Percentiles rank a stretch among this genome's conserved stretches.
These are phyloP conservation scores for Enteromius argenteus DNA, from an alignment of 2,797 vertebrate species.

Conservation along the genomic window DNA sequence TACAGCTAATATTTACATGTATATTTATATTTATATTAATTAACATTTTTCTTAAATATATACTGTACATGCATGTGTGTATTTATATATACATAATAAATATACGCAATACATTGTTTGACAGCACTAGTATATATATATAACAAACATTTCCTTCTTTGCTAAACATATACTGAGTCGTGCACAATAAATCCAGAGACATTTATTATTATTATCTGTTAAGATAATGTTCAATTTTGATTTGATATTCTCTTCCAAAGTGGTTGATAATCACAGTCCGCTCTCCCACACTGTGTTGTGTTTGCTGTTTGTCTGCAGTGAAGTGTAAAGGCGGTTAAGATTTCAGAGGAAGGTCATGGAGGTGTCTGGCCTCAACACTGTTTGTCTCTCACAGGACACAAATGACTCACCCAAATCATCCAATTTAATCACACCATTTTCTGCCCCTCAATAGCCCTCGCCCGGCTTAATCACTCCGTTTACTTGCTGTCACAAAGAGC, in stretches of 20 bases:
- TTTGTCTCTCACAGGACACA: slow-evolving; percentile 67
- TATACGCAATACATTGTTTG: no score
- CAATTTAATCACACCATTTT: slow-evolving; percentile 71
- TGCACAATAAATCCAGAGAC: neutral
- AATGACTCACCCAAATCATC: slow-evolving; percentile 71
- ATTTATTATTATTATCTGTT: neutral
- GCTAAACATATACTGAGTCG: neutral
- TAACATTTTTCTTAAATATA: no score
- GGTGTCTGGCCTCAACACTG: slow-evolving; percentile 58
- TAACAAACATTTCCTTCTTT: neutral
- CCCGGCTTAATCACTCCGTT: slow-evolving; percentile 66
- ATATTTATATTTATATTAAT: no score
- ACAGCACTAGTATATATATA: no score
- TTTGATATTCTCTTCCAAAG: neutral
- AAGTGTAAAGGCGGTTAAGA: slow-evolving; percentile 54
- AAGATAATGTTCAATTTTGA: neutral
- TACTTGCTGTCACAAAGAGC: slow-evolving; percentile 66
- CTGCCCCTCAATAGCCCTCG: slow-evolving; percentile 63
- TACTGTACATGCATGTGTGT: no score
- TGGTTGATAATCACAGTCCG: neutral
- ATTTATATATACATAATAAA: no score
- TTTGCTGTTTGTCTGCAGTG: slow-evolving; percentile 32
- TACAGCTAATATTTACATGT: no score
- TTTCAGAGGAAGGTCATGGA: slow-evolving; percentile 64
- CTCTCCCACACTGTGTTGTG: neutral